Conservation (phyloP, 2,797 vertebrate species). For the Cuniculus paca region DNA sequence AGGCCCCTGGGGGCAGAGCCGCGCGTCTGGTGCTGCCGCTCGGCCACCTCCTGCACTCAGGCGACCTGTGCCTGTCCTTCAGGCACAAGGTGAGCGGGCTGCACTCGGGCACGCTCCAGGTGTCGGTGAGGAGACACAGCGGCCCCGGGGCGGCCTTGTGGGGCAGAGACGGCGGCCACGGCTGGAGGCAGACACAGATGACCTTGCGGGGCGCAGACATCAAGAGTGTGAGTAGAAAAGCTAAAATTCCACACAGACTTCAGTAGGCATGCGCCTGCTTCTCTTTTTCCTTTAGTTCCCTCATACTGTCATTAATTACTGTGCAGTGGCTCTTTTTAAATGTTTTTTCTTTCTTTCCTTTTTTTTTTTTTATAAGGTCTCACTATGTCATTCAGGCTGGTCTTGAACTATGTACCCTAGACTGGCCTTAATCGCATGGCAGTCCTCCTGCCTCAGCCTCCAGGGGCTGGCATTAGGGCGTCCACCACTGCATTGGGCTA, state of each 20-base stretch:
- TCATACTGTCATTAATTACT: neutral
- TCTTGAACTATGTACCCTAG: neutral
- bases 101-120: slow-evolving; percentile 94
- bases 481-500: neutral
- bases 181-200: slow-evolving; percentile 97
- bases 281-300: neutral
- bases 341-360: neutral
- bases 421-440: too few species aligned
- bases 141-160: slow-evolving; percentile 94
- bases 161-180: slow-evolving; percentile 94
- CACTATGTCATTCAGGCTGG: neutral
- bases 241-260: neutral
- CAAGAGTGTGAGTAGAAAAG: slow-evolving; percentile 93
- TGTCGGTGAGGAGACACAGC: slow-evolving; percentile 93
- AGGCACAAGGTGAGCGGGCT: slow-evolving; percentile 94
- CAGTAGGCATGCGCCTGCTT: neutral
- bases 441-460: neutral
- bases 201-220: slow-evolving; percentile 93
- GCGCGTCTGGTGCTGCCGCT: slow-evolving; percentile 94
- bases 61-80: slow-evolving; percentile 96
- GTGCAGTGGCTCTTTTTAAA: neutral
- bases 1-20: slow-evolving; percentile 91
- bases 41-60: slow-evolving; percentile 88
- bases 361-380: neutral
- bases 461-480: neutral